Evolutionary conservation across 2,113 vertebrate genomes (phyloP), one percentile per base, ranked within the genome.

Genomic region (Arvicanthis niloticus): DNA sequence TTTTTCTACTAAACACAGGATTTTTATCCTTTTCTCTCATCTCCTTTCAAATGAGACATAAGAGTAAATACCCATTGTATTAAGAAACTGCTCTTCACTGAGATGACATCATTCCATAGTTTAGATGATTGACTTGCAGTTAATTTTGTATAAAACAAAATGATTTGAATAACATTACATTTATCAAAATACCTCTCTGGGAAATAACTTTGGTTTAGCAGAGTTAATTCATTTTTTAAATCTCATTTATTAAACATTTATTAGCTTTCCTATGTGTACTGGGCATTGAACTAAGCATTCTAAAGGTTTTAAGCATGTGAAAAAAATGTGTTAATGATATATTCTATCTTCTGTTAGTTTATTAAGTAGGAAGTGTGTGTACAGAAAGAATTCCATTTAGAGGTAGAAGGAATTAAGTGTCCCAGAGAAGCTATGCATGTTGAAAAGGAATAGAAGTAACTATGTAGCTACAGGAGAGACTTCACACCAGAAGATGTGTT

Each of bases 171-270:
- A 34, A 7, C 19, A 42, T 88, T 92, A 70, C 34, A 4, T 80
- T 70, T 85, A n/a, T 62, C 21, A 95, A 48, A 73, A 42, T 26
- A 62, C 0, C 7, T 89, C 68, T 89, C 24, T 82, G 86, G 40
- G 51, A 92, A 88, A 84, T 93, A 91, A 80, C 26, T 90, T 94
- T 58, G n/a, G 22, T 91, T 90, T 90, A 87, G 10, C 56, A 90
- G 42, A 93, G 87, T 73, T 88, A 88, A 72, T 94, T 84, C 62
- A 91, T 86, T 89, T 34, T 62, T 75, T 51, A 51, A 51, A 51
- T 70, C n/a, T 94, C 12, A 89, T 60, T 73, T 42, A 51, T 68
- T 89, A 88, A 92, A 60, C 40, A 72, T 88, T 82, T 75, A 56
- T 75, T 93, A 45, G 53, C n/a, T 68, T 13, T 29, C 48, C 40